phyloP scores from a whole-genome alignment of 2,797 vertebrate genomes.

The Tolypeutes matacus region DNA sequence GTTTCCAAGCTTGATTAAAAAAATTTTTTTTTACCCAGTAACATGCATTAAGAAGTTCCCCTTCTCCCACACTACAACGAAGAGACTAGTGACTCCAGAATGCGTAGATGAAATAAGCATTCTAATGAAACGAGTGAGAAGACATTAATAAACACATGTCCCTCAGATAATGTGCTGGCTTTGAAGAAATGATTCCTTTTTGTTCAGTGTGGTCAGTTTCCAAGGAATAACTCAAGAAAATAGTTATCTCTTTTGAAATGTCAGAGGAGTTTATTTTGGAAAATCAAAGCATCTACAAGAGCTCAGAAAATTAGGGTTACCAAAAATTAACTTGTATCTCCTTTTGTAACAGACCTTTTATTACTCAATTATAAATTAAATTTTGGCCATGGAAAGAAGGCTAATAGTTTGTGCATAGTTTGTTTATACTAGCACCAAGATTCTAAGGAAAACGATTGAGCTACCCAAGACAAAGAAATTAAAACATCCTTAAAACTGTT shows the following conservation, averaged over 20 bases:
- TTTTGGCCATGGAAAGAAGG: not conserved
- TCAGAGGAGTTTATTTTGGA: not conserved
- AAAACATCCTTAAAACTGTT: slow-evolving; percentile 26
- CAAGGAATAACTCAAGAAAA: slow-evolving; percentile 37
- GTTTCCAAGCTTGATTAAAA: not conserved
- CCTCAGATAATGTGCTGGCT: not conserved
- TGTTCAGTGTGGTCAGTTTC: not conserved
- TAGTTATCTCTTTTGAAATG: slow-evolving; percentile 22
- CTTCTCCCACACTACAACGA: not conserved
- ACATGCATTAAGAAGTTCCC: not conserved
- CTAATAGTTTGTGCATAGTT: slow-evolving; percentile 3
- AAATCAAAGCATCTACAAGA: not conserved
- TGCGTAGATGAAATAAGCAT: not conserved
- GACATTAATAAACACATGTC: not conserved
- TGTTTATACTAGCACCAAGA: not conserved
- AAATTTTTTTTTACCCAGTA: not conserved
- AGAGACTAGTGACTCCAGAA: not conserved
- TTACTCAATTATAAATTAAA: slow-evolving; percentile 25
- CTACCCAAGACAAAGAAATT: slow-evolving; percentile 1
- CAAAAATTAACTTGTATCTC: not conserved
- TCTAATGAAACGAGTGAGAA: slow-evolving; percentile 6
- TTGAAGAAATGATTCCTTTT: not conserved
- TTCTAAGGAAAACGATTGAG: not conserved
- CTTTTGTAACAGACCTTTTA: not conserved
- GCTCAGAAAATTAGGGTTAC: not conserved